Conservation (phyloP, 2,888 invertebrate species). For the Taphrorychus bicolor region DNA sequence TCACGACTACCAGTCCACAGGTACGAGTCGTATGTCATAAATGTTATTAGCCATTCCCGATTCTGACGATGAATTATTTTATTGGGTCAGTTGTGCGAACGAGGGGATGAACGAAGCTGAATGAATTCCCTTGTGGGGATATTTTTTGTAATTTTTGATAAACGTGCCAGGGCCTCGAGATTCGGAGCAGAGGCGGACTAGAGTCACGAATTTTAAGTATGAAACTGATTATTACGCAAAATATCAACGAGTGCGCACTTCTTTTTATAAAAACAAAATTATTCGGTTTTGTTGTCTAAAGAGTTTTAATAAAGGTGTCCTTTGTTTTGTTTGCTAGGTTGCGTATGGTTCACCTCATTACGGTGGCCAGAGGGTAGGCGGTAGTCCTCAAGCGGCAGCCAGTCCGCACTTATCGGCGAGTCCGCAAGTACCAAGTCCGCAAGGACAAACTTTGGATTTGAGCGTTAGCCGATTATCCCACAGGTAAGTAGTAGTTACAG, state of each 20-base stretch:
- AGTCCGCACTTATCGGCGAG: conserved; percentile 85
- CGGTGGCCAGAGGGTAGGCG: conserved; percentile 74
- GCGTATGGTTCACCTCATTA: conserved; percentile 80
- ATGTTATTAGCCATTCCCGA: conserved; percentile 11
- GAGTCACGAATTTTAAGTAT: too few species aligned
- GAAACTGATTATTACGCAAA: too few species aligned
- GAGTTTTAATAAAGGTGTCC: too few species aligned
- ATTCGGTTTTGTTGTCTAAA: too few species aligned
- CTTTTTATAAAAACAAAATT: too few species aligned
- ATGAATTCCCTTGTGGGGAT: neutral
- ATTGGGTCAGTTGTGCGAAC: conserved; percentile 4
- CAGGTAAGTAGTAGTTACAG: too few species aligned
- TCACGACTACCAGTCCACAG: conserved; percentile 84
- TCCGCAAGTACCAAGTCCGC: conserved; percentile 90
- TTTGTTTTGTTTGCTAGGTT: conserved; percentile 63
- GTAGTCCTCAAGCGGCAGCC: conserved; percentile 85
- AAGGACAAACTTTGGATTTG: conserved; percentile 89
- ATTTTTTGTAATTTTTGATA: neutral
- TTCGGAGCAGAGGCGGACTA: neutral
- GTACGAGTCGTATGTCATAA: conserved; percentile 58
- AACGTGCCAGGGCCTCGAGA: neutral
- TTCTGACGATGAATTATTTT: neutral
- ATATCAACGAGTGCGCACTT: too few species aligned
- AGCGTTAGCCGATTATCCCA: conserved; percentile 87
- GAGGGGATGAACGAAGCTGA: neutral